Evolutionary conservation across 1,140 invertebrate genomes (phyloP), one percentile per base, ranked within the genome.

Genomic region (Drosophila rhopaloa): DNA sequence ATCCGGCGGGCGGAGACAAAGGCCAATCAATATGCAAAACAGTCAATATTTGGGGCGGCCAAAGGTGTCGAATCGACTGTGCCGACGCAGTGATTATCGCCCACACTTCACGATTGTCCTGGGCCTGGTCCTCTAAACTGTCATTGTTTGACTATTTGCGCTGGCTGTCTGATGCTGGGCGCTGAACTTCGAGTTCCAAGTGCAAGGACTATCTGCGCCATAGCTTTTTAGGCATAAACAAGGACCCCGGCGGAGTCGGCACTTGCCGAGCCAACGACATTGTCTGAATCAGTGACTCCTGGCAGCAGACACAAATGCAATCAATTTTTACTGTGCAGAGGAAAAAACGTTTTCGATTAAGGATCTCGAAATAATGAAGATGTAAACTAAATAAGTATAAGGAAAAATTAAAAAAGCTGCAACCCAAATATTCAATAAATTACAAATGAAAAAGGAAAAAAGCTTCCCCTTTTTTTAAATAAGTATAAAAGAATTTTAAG

Each of bases 81-180:
- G 48, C 27, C 67, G 53, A 43, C 38, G 70, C 79, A 72, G 61
- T 79, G 79, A 80, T 85, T 85, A 85, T 51, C 63, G 57, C 50
- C 46, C 73, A 54, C 74, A 66, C 66, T 76, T 46, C 66, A 79
- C 76, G 50, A 63, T 67, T 65, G 75, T 74, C 63, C 62, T 16
- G 32, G 61, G 63, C 40, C 55, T 56, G 48, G 48, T 35, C 61
- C 60, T 38, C 51, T 57, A 62, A 79, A 63, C 66, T 47, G 63
- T 57, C 76, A 83, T 86, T 88, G 83, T 89, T 88, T 89, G 76
- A 88, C 76, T 79, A 79, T 86, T 86, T 86, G 71, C 71, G 10
- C 35, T 24, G n/a, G 13, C 9, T 19, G 4, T 1, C 10, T 10
- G 16, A n/a, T 51, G 29, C 29, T 32, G 62, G 41, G 37, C 8